A percentile compares a stretch with the other conserved stretches of the same genome.
phyloP scores from a whole-genome alignment of 2,797 vertebrate genomes.

The Bradypus variegatus region DNA sequence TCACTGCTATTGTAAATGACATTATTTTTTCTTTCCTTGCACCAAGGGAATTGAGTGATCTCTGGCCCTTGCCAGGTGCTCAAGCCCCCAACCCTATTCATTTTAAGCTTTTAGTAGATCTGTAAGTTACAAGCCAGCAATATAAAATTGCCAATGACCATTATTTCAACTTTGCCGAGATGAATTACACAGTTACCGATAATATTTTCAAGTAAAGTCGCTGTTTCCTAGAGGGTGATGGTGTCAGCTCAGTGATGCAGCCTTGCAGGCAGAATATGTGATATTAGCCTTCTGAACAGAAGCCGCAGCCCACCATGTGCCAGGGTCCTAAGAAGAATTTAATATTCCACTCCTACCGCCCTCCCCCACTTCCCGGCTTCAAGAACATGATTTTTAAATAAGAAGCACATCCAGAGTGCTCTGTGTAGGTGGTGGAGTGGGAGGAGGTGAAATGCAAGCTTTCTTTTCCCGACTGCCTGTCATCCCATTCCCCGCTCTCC shows the following conservation, averaged over 20 bases:
- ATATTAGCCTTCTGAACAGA: background rate
- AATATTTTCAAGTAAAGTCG: background rate
- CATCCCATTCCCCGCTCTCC: conserved; percentile 32
- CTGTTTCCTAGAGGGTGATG: background rate
- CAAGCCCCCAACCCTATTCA: background rate
- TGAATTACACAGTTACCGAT: background rate
- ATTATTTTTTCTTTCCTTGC: background rate
- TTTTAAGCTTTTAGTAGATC: background rate
- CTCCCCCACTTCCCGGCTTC: background rate
- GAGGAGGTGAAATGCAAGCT: conserved; percentile 41
- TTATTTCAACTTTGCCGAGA: background rate
- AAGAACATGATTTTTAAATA: background rate
- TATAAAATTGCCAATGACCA: background rate
- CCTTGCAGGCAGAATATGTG: background rate
- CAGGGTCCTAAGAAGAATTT: background rate
- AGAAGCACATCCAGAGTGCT: background rate
- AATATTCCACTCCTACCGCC: background rate
- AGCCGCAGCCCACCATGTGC: background rate
- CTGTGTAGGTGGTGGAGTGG: conserved; percentile 31
- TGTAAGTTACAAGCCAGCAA: background rate
- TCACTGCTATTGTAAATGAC: background rate
- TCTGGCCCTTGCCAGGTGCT: too few species aligned
- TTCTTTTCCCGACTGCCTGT: conserved; percentile 45
- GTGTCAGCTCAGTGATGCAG: background rate
- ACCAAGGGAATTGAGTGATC: too few species aligned